phyloP scores from a whole-genome alignment of 1,140 invertebrate species.

The Drosophila ogumai region DNA sequence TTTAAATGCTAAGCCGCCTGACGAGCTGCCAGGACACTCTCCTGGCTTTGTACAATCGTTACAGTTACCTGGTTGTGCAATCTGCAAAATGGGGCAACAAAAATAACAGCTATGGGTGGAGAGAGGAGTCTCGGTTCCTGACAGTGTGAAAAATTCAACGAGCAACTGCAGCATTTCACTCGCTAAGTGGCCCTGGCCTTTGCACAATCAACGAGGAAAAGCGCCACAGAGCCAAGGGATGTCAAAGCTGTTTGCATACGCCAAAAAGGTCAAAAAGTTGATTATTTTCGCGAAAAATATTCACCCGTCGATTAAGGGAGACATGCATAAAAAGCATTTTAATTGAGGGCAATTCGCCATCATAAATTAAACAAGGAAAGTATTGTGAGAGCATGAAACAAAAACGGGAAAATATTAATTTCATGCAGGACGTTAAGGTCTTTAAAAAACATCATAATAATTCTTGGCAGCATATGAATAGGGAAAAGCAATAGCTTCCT shows the following conservation, averaged over 20 bases:
- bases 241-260: conserved; percentile 32
- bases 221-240: background rate
- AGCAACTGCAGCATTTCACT: conserved; percentile 46
- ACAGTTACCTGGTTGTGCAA: conserved; percentile 46
- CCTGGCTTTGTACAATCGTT: conserved; percentile 17
- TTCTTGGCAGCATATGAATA: background rate
- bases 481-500: background rate
- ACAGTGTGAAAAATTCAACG: conserved; percentile 32
- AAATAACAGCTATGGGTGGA: background rate
- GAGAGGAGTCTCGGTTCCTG: background rate
- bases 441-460: background rate
- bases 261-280: conserved; percentile 14
- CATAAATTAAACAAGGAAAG: background rate
- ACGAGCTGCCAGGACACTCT: conserved; percentile 30
- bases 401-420: background rate
- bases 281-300: conserved; percentile 15
- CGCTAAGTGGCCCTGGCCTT: conserved; percentile 54
- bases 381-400: background rate
- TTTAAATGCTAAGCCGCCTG: conserved; percentile 66
- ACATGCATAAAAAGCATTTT: conserved; percentile 1
- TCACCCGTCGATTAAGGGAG: background rate
- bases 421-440: background rate
- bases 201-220: conserved; percentile 51
- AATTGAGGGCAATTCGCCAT: conserved; percentile 4
- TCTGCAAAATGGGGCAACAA: conserved; percentile 14